Evolutionary conservation across 2,888 invertebrate species (phyloP).

Genomic region (Melitaea athalia): DNA sequence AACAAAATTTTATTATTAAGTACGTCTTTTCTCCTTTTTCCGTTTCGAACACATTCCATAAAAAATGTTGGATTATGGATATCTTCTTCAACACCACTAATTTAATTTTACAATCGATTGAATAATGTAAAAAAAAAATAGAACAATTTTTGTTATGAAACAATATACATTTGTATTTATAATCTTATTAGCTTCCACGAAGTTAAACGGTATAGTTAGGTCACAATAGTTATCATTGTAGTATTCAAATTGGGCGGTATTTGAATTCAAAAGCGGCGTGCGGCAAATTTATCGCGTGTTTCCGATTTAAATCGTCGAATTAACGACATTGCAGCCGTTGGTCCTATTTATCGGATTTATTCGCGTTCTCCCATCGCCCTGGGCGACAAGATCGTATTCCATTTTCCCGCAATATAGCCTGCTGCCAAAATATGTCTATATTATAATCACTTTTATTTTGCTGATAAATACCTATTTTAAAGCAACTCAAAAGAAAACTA

Average conservation of each 20-base stretch:
- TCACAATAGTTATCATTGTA: conserved; percentile 43
- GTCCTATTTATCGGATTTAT: conserved; percentile 66
- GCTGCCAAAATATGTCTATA: neutral
- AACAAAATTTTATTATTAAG: no score
- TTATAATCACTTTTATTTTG: neutral
- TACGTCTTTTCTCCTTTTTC: no score
- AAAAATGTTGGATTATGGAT: no score
- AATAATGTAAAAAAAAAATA: no score
- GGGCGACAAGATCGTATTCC: conserved; percentile 28
- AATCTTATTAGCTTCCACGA: conserved; percentile 15
- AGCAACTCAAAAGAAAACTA: no score
- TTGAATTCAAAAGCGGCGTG: conserved; percentile 71
- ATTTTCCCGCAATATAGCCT: conserved; percentile 14
- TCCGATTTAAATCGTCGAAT: conserved; percentile 79
- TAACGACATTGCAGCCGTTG: conserved; percentile 66
- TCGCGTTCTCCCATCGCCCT: conserved; percentile 45
- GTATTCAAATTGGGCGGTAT: conserved; percentile 54
- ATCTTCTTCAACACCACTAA: no score
- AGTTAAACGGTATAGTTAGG: conserved; percentile 34
- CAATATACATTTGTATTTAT: no score
- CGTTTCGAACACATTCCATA: no score
- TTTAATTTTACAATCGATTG: no score
- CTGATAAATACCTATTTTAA: neutral
- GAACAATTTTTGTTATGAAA: no score
- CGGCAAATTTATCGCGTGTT: conserved; percentile 75